Percentiles rank a stretch among this genome's conserved stretches.
Evolutionary conservation across 2,113 vertebrate species (phyloP).

Genomic region (Etheostoma spectabile): DNA sequence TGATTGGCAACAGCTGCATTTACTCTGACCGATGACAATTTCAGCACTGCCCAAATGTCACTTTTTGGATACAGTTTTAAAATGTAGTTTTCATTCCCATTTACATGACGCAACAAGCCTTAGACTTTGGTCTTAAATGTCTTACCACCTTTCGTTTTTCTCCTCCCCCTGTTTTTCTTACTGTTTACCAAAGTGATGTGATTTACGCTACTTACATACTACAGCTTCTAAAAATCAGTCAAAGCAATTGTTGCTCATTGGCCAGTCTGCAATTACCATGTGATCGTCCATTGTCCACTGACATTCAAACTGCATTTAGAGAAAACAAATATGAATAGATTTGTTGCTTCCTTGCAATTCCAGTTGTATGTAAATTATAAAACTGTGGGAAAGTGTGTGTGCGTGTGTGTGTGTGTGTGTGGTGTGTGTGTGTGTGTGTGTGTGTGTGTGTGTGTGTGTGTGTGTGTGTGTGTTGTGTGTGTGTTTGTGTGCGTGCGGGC

Average conservation of each 20-base stretch:
- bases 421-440: too few relatives aligned
- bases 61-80: conserved; percentile 2
- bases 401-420: not conserved
- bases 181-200: not conserved
- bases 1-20: conserved; percentile 12
- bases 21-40: not conserved
- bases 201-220: conserved; percentile 9
- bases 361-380: conserved; percentile 7
- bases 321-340: conserved; percentile 4
- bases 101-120: not conserved
- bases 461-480: too few relatives aligned
- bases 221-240: conserved; percentile 13
- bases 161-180: not conserved
- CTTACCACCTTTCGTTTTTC: not conserved
- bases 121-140: not conserved
- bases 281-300: conserved; percentile 1
- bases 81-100: not conserved
- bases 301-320: conserved; percentile 11
- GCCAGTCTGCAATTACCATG: conserved; percentile 7
- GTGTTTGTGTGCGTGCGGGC: not conserved
- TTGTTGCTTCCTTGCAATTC: not conserved
- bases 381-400: not conserved
- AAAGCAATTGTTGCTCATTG: conserved; percentile 65
- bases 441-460: too few relatives aligned
- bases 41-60: not conserved